phyloP scores from a whole-genome alignment of 2,797 vertebrate species.

The Coregonus ussuriensis region DNA sequence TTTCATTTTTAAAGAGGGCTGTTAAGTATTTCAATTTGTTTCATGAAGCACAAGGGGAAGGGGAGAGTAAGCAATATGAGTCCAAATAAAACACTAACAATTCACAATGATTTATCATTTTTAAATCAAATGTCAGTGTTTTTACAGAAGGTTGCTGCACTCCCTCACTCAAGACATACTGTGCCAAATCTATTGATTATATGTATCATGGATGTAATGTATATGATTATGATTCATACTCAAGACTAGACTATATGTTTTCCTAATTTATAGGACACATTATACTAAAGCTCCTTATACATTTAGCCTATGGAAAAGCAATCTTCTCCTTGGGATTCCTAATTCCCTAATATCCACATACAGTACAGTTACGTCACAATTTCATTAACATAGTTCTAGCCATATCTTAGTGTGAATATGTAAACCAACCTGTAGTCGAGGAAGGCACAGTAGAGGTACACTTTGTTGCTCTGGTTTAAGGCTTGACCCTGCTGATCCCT shows the following conservation, averaged over 20 bases:
- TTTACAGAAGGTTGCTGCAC: conserved; percentile 32
- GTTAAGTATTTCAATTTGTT: conserved; percentile 59
- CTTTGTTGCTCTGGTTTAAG: conserved; percentile 81
- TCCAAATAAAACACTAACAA: conserved; percentile 63
- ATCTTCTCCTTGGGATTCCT: conserved; percentile 18
- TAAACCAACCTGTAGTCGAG: conserved; percentile 91
- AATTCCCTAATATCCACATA: not conserved
- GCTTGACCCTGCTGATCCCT: conserved; percentile 79
- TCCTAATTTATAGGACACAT: not conserved
- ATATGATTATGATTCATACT: not conserved
- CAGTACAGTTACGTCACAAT: not conserved
- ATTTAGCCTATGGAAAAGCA: conserved; percentile 38
- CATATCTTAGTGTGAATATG: not conserved
- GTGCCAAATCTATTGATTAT: not conserved
- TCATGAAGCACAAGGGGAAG: conserved; percentile 44
- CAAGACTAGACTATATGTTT: not conserved
- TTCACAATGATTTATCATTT: conserved; percentile 59
- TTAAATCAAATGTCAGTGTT: conserved; percentile 45
- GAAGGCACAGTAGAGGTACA: conserved; percentile 92
- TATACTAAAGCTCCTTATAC: conserved; percentile 2
- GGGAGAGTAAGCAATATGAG: conserved; percentile 43
- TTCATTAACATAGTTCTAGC: not conserved
- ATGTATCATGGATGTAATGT: not conserved
- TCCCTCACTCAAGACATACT: conserved; percentile 35
- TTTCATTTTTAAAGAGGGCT: conserved; percentile 43